Conservation (phyloP, 2,113 vertebrate genomes). For the Ammodytes dubius region DNA sequence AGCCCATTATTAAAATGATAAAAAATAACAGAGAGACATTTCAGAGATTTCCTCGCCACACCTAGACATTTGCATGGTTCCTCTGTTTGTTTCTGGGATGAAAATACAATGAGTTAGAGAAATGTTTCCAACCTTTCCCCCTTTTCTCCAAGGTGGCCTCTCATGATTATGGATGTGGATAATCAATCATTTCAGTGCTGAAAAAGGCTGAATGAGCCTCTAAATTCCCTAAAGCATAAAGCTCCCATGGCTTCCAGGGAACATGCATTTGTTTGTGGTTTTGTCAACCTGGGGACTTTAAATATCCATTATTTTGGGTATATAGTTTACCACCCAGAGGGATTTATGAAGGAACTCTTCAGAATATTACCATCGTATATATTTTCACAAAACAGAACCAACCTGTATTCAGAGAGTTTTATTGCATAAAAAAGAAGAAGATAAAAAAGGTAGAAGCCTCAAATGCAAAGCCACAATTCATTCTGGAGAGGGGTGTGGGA, state of each 20-base stretch:
- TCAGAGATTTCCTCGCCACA: neutral
- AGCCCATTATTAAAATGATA: neutral
- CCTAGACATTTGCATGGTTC: neutral
- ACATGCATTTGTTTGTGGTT: neutral
- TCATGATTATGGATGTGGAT: neutral
- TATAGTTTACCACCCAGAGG: neutral
- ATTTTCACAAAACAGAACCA: no score
- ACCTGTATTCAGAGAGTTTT: no score
- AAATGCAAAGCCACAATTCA: no score
- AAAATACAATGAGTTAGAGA: neutral
- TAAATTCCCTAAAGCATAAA: conserved; percentile 13
- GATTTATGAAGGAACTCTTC: neutral
- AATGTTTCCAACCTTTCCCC: no score
- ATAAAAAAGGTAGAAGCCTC: no score
- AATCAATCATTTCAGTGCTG: neutral
- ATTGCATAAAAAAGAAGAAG: no score
- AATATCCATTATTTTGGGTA: neutral
- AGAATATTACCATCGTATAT: no score
- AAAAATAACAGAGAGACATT: neutral
- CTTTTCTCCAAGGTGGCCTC: conserved; percentile 1
- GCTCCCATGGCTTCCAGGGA: neutral
- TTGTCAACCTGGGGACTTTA: neutral
- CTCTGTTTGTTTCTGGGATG: neutral
- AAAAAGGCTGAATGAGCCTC: neutral
- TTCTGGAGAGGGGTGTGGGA: no score